Percentiles rank a stretch among this genome's conserved stretches.
phyloP scores from a whole-genome alignment of 1,140 invertebrate species.

The Brachionus plicatilis region DNA sequence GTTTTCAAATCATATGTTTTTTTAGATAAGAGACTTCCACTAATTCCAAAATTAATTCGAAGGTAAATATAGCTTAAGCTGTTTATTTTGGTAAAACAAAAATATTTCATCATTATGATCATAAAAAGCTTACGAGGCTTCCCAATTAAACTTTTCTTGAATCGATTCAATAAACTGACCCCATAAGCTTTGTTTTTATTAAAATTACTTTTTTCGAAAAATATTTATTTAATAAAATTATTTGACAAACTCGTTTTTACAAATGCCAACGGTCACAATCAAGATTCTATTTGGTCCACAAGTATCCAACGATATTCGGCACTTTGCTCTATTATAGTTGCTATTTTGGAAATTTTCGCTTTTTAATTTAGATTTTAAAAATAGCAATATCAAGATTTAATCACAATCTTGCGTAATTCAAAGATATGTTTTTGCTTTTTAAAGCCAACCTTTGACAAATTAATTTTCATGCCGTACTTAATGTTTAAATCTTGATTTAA shows the following conservation, averaged over 20 bases:
- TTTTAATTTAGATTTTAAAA: not conserved
- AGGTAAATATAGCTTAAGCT: not conserved
- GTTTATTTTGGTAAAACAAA: not conserved
- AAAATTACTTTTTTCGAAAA: not conserved
- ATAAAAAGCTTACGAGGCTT: not conserved
- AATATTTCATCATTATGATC: not conserved
- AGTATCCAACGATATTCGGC: not conserved
- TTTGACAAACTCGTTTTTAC: not conserved
- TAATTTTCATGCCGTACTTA: not conserved
- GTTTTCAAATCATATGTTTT: not conserved
- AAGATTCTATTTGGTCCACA: not conserved
- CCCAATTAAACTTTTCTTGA: not conserved
- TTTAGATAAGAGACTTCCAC: not conserved
- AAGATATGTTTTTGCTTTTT: not conserved
- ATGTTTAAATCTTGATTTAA: not conserved
- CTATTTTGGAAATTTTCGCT: not conserved
- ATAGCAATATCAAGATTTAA: not conserved
- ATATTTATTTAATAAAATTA: slow-evolving; percentile 1
- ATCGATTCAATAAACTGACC: not conserved
- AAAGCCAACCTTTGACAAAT: not conserved
- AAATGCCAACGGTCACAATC: not conserved
- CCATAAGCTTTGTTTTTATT: not conserved
- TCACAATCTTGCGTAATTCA: not conserved
- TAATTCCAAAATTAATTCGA: not conserved
- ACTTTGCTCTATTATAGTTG: not conserved